Evolutionary conservation across 1,140 invertebrate genomes (phyloP).

Genomic region (Arctopsyche grandis): DNA sequence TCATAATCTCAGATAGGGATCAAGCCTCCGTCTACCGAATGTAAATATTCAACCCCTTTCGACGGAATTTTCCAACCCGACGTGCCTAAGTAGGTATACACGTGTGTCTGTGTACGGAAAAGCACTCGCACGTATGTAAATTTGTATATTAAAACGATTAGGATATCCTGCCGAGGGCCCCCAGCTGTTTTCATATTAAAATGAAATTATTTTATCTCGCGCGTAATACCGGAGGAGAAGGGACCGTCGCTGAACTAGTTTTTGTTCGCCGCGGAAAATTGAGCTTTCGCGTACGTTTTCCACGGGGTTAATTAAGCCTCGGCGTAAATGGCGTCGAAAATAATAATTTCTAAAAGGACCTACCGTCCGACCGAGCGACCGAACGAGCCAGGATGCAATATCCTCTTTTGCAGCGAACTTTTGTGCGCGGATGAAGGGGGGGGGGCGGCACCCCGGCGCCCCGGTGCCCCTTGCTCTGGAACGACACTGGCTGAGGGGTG

Average conservation of each 20-base stretch:
- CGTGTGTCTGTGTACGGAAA: too few species aligned
- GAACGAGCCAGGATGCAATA: neutral
- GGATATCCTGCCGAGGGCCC: slow-evolving; percentile 18
- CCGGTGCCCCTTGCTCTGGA: too few species aligned
- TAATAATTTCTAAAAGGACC: neutral
- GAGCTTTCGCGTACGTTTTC: neutral
- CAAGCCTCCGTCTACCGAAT: neutral
- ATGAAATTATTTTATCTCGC: slow-evolving; percentile 24
- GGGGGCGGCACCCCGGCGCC: too few species aligned
- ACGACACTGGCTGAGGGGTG: too few species aligned
- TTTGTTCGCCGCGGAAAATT: neutral
- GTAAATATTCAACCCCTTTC: slow-evolving; percentile 15
- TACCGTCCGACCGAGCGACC: too few species aligned
- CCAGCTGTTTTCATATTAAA: slow-evolving; percentile 32
- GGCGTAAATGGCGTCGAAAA: neutral
- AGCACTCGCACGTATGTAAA: slow-evolving; percentile 17
- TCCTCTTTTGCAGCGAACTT: neutral
- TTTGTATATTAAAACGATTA: slow-evolving; percentile 32
- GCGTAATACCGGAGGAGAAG: neutral
- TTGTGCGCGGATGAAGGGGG: too few species aligned
- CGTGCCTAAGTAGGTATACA: neutral
- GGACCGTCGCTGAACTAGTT: neutral
- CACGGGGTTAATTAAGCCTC: slow-evolving; percentile 2
- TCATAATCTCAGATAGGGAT: neutral
- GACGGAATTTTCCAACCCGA: slow-evolving; percentile 9